Evolutionary conservation across 2,797 vertebrate species (phyloP).

Genomic region (Pangasius sanitwongsei): DNA sequence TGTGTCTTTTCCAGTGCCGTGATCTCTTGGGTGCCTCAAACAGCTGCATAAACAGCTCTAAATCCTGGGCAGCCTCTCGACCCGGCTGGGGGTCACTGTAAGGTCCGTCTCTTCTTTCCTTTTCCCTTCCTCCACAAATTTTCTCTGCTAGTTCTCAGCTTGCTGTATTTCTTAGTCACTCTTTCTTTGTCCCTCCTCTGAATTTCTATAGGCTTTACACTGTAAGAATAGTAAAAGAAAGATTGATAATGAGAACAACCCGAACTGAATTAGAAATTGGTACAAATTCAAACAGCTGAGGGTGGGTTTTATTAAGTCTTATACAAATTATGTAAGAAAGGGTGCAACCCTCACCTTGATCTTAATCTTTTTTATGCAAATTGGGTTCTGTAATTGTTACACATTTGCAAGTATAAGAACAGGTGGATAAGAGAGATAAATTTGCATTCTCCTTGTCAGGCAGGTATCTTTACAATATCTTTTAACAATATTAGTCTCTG

Average conservation of each 20-base stretch:
- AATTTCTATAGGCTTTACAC: background rate
- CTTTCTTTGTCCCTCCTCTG: slow-evolving; percentile 27
- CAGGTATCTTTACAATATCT: background rate
- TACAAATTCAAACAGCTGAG: background rate
- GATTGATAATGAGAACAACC: background rate
- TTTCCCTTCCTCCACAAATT: slow-evolving; percentile 46
- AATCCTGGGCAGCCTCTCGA: slow-evolving; percentile 52
- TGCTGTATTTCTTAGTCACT: slow-evolving; percentile 35
- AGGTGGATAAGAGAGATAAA: background rate
- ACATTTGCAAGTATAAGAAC: slow-evolving; percentile 2
- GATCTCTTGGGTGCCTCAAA: slow-evolving; percentile 54
- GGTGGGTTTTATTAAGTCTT: background rate
- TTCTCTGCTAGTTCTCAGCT: slow-evolving; percentile 10
- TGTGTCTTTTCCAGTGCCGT: slow-evolving; percentile 50
- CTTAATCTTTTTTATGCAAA: slow-evolving; percentile 7
- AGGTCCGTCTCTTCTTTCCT: slow-evolving; percentile 53
- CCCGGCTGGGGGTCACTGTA: slow-evolving; percentile 58
- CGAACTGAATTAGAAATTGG: background rate
- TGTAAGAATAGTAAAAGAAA: background rate
- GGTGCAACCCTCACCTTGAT: background rate
- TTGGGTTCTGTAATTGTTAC: background rate
- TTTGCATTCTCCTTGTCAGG: slow-evolving; percentile 1
- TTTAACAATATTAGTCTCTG: background rate
- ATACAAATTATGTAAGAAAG: background rate
- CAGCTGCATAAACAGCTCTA: slow-evolving; percentile 63